A percentile compares a stretch with the other conserved stretches of the same genome.
phyloP scores from a whole-genome alignment of 92 coral and sea anemone species.

The Epizoanthus rinbou region DNA sequence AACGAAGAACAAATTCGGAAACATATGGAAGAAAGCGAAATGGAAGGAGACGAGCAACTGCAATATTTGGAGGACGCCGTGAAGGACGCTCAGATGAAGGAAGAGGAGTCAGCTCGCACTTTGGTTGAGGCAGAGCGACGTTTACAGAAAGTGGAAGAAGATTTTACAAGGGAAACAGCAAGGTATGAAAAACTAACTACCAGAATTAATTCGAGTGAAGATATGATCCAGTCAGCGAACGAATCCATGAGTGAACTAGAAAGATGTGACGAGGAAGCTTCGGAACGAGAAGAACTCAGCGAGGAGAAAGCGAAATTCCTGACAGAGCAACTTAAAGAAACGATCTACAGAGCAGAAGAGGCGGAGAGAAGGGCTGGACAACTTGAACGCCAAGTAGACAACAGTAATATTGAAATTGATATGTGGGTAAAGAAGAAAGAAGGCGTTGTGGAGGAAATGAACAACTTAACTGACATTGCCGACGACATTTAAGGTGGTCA shows the following conservation, averaged over 20 bases:
- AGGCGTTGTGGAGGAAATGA: constrained; percentile 57
- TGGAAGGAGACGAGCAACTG: constrained; percentile 86
- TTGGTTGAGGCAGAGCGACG: constrained; percentile 79
- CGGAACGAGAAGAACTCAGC: constrained; percentile 71
- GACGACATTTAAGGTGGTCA: neutral
- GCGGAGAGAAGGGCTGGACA: constrained; percentile 63
- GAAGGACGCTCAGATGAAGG: constrained; percentile 53
- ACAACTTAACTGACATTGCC: constrained; percentile 33
- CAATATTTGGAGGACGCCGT: constrained; percentile 55
- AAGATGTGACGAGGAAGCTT: constrained; percentile 73
- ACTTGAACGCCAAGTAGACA: constrained; percentile 60
- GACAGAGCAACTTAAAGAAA: constrained; percentile 70
- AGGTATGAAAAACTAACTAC: constrained; percentile 28
- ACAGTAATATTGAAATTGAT: constrained; percentile 48
- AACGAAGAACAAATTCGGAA: constrained; percentile 69
- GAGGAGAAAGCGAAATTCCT: constrained; percentile 79
- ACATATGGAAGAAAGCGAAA: constrained; percentile 80
- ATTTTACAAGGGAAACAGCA: constrained; percentile 52
- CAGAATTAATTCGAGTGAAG: constrained; percentile 32
- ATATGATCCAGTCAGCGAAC: constrained; percentile 37
- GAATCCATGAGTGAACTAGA: constrained; percentile 67
- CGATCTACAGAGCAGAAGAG: constrained; percentile 59
- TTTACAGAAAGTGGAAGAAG: constrained; percentile 57
- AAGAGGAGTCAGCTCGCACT: constrained; percentile 59
- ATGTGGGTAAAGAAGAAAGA: constrained; percentile 17